Base-by-base conservation (phyloP, 2,888 invertebrate species). In the Gymnosoma rotundatum region DNA sequence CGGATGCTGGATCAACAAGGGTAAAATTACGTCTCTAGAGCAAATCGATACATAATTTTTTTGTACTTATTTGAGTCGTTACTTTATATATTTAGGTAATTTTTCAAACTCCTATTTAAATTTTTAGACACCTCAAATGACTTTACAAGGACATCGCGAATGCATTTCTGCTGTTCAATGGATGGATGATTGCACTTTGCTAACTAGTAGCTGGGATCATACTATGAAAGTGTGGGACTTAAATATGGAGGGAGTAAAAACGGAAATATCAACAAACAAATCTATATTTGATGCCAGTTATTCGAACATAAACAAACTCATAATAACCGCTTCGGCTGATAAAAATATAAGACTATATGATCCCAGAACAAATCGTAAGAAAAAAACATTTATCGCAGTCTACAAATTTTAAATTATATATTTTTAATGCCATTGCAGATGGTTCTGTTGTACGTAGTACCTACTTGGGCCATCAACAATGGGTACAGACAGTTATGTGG, bases 161-260 rank as follows among this genome's bases (percentile, higher is more conserved):
- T 96, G 96, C 16, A 95, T 99, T 20, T 97, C 97, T 0, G 95
- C 95, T 0, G 94, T 97, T 0, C 94, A 95, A 74, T 99, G 99
- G 98, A 94, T 96, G 88, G 95, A 96, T 87, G 93, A 93, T 78
- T 93, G 94, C 86, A 96, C 96, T 85, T 93, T 98, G 2, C 94
- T 97, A 10, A 97, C 98, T 0, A 95, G 96, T 72, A 97, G 98
- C 0, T 98, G 98, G 98, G 99, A 99, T 93, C 98, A 99, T 90
- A 96, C 98, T 0, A 93, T 99, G 18, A 96, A 97, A 91, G 91
- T 98, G 10, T 99, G 99, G 99, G 99, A 99, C 92, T 94, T 97
- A 60, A 96, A 97, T 89, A 93, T 96, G 64, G 97, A 96, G 66
- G 96, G 95, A 50, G 94, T 98, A 60, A 97, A 96, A 91, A 94